Conservation (phyloP, 1,140 invertebrate species). For the Saccostrea glomerata region DNA sequence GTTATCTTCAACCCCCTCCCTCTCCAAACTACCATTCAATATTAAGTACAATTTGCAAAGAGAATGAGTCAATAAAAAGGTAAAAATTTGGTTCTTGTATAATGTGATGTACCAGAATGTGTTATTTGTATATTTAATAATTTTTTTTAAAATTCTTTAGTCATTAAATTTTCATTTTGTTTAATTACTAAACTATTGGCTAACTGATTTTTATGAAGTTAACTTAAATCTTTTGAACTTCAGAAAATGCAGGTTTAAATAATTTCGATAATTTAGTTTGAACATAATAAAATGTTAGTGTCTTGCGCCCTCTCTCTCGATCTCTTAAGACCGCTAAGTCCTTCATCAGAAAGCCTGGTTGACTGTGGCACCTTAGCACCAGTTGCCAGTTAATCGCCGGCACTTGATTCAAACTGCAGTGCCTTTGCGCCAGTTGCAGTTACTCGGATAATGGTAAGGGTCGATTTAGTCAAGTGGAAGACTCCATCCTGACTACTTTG, state of each 20-base stretch:
- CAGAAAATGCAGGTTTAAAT: no score
- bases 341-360: conserved; percentile 13
- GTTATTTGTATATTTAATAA: no score
- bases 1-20: no score
- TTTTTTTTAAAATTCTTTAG: not conserved
- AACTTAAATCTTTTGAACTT: not conserved
- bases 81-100: no score
- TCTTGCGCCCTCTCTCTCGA: not conserved
- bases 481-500: not conserved
- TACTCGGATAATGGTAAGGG: no score
- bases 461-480: not conserved
- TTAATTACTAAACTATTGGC: not conserved
- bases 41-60: no score
- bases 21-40: no score
- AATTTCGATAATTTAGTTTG: conserved; percentile 23
- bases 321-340: conserved; percentile 37
- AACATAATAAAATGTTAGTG: not conserved
- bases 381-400: not conserved
- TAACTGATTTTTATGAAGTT: conserved; percentile 33
- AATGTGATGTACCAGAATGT: not conserved
- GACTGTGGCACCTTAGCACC: conserved; percentile 12
- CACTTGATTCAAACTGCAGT: not conserved
- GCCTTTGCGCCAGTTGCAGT: no score
- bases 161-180: not conserved
- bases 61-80: no score